Evolutionary conservation across 1,140 invertebrate genomes (phyloP).

Genomic region (Lineus longissimus): DNA sequence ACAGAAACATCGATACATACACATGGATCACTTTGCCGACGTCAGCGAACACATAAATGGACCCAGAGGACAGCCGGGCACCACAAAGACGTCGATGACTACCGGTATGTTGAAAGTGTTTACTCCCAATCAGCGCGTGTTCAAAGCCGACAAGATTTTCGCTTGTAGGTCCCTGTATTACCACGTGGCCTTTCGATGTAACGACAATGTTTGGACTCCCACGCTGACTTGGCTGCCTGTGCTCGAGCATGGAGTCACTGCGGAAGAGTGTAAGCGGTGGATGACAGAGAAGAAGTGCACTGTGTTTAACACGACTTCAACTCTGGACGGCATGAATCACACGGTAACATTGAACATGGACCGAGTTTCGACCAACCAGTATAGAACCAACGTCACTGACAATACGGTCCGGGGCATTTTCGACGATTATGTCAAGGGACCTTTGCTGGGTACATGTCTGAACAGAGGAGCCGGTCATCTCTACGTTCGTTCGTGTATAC

Average conservation of each 20-base stretch:
- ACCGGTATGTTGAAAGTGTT: background rate
- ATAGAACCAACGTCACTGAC: constrained; percentile 2
- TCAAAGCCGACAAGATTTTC: background rate
- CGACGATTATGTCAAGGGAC: background rate
- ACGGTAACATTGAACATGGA: background rate
- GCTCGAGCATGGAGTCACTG: background rate
- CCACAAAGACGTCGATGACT: background rate
- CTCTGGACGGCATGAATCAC: background rate
- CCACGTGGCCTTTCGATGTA: background rate
- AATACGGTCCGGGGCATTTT: background rate
- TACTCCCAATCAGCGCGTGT: background rate
- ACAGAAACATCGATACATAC: constrained; percentile 6
- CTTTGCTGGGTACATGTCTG: background rate
- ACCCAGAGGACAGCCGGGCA: background rate
- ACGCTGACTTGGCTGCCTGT: background rate
- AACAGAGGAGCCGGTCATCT: background rate
- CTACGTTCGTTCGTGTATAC: background rate
- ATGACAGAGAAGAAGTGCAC: background rate
- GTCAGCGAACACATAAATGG: background rate
- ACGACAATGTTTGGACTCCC: background rate
- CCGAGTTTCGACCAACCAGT: constrained; percentile 5
- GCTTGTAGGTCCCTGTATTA: background rate
- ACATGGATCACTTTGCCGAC: background rate
- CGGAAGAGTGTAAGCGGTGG: background rate
- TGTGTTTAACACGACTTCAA: background rate